These are phyloP conservation scores for Sinodicranocentrus sp. DNA, from an alignment of 2,888 invertebrate species.

Conservation along the genomic window DNA sequence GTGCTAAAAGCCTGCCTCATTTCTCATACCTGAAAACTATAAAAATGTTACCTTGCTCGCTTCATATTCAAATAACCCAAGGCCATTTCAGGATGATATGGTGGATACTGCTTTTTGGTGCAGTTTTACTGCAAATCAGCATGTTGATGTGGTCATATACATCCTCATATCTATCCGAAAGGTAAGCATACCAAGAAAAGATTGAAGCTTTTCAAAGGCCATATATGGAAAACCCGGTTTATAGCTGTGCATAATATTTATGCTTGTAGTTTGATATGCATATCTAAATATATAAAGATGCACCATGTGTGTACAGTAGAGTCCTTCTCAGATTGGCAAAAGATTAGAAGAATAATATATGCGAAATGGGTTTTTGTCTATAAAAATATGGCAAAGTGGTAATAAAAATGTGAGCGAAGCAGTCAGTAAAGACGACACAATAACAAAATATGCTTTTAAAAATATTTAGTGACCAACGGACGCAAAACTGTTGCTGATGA, in stretches of 20 bases:
- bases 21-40: slow-evolving; percentile 44
- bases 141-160: slow-evolving; percentile 7
- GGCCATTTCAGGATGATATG: slow-evolving; percentile 49
- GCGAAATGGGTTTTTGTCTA: slow-evolving; percentile 9
- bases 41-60: slow-evolving; percentile 64
- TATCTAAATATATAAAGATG: slow-evolving; percentile 10
- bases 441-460: slow-evolving; percentile 10
- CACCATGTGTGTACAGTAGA: background rate
- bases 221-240: slow-evolving; percentile 49
- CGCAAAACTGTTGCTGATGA: background rate
- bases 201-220: slow-evolving; percentile 27
- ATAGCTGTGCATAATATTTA: slow-evolving; percentile 8
- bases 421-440: background rate
- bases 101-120: background rate
- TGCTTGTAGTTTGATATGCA: slow-evolving; percentile 11
- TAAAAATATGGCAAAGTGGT: slow-evolving; percentile 37
- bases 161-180: slow-evolving; percentile 2
- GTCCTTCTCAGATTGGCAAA: slow-evolving; percentile 16
- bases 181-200: background rate
- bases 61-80: slow-evolving; percentile 66
- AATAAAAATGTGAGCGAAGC: slow-evolving; percentile 23
- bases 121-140: slow-evolving; percentile 4
- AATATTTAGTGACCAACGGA: background rate
- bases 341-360: slow-evolving; percentile 6
- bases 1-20: slow-evolving; percentile 60